Base-by-base conservation (phyloP, 2,113 vertebrate species). In the Megaceryle torquata region DNA sequence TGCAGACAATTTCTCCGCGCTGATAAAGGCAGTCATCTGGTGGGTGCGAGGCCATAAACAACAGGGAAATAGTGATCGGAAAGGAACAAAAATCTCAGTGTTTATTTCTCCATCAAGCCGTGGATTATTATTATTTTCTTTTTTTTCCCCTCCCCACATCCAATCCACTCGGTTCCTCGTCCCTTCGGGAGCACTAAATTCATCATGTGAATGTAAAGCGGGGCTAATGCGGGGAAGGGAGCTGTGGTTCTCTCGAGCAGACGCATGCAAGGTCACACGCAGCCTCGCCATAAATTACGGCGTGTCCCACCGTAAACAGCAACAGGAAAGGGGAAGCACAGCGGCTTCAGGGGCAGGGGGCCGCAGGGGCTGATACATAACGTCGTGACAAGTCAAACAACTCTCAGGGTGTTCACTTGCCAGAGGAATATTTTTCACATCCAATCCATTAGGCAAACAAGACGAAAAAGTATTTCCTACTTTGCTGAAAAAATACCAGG, bases 221-320 rank as follows among this genome's bases (percentile, higher is more conserved):
- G 85, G 86, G 94, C 88, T 96, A 37, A 92, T 75, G 96, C 59
- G 13, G 87, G 77, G 91, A 92, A 81, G 85, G 67, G 63, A 39
- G 76, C 72, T 6, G 78, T 10, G 43, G 88, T 37, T 95, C 3
- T 26, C 89, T 59, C n/a, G 1, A 35, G 79, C 86, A 91, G 97
- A 50, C 56, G 10, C 72, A 91, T 56, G 95, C 96, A 97, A 97
- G 97, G 97, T 97, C 97, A 95, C 94, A 91, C 35, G 25, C 93
- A 97, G 94, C 95, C 83, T 54, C 6, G 19, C 84, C 84, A 71
- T 97, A 95, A 97, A 97, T 97, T 88, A 95, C 22, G 0, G 48
- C 3, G 11, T 35, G 85, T 83, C 94, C 94, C 88, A 37, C 59
- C 11, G 26, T 71, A 77, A 96, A 92, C 92, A 93, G 96, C 88